Base-by-base conservation (phyloP, 2,113 vertebrate genomes). In the Oenanthe oenanthe region DNA sequence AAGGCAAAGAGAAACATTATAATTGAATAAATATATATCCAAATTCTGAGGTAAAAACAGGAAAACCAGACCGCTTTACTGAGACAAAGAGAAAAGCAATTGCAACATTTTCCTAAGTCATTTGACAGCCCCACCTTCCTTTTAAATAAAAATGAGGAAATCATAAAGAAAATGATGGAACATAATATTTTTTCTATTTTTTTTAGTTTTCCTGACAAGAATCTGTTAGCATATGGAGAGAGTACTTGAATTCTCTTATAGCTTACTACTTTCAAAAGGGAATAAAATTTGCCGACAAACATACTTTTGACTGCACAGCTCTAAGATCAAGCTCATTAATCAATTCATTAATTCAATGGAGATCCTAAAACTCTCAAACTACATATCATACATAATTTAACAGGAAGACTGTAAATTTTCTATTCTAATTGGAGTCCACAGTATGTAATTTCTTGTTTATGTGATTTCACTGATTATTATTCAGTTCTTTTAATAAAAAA, bases 361-460 rank as follows among this genome's bases (percentile, higher is more conserved):
- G 65, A 92, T 89, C 36, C 66, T 94, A 70, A 97, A 95, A 95
- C 91, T 73, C 68, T 91, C 82, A 91, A 91, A 47, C 7, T 85
- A 17, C 12, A 53, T 17, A 17, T 25, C 20, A 43, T 8, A 28
- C 1, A 20, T 36, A 51, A 72, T 54, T 31, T 76, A 40, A 28
- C 19, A 34, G 26, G 17, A 20, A 80, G 24, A 47, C 31, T 65
- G 1, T 31, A 45, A 43, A 26, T 71, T 91, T 60, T 71, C 25
- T 68, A 31, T 67, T 19, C 16, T 13, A 50, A 47, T 63, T 3
- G 0, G 61, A 86, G 32, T 5, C 40, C 9, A n/a, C 7, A 51
- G 25, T 34, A 70, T 4, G 4, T 29, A n/a, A 36, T 73, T 83
- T 68, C 36, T 32, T 72, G 6, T 42, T 28, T 31, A 26, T 42